Base-by-base conservation (phyloP, 1,140 invertebrate species). In the Drosophila ananassae region DNA sequence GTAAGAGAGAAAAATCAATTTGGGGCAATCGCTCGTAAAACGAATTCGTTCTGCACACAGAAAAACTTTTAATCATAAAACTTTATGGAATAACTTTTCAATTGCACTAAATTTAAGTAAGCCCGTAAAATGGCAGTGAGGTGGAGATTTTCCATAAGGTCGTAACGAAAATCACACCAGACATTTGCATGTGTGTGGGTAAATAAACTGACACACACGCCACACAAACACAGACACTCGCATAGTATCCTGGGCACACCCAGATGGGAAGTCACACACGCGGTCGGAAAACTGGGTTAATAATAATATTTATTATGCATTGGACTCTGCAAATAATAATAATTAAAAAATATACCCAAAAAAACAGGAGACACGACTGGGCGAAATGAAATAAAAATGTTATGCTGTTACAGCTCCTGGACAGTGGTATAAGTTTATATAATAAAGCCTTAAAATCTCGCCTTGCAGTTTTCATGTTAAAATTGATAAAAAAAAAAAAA, bases 261-360 rank as follows among this genome's bases (percentile, higher is more conserved):
- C 37, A 37, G 41, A 17, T 46, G 72, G 39, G 34, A 37, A 76
- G 50, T 46, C 51, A 32, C 47, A 34, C 50, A 57, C 24, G 6
- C 21, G 39, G 46, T 25, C 54, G 46, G 12, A 48, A 68, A 85
- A 85, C 73, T 85, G 77, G 81, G 81, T 85, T 85, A 85, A 85
- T 85, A 80, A 85, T 81, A 74, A 85, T 81, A 85, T 85, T 85
- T 85, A 85, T 85, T 85, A 85, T 87, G 77, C 81, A 72, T 80
- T 77, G 81, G 68, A 77, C 77, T 74, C 63, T 71, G 69, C 73
- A 80, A 85, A 80, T 80, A 85, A 85, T 85, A 80, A 84, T 84
- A 84, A 84, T 84, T 84, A 85, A 85, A 85, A 81, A 81, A 81
- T 81, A 82, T 81, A 73, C 50, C 68, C 73, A 50, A 62, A 63